Evolutionary conservation across 2,888 invertebrate species (phyloP).

Genomic region (Machimus rusticus): DNA sequence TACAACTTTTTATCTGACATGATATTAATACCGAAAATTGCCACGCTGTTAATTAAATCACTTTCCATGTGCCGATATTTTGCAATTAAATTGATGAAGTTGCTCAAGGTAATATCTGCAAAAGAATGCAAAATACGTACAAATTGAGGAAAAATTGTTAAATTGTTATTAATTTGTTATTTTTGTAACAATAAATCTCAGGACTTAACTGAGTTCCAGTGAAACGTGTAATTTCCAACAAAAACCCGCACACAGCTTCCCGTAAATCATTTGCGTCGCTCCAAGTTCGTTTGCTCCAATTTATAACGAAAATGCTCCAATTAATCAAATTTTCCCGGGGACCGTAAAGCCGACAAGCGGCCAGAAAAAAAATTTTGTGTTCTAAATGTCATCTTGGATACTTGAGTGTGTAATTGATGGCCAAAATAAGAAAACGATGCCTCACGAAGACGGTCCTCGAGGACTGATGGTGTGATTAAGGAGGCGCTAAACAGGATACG

Average conservation of each 20-base stretch:
- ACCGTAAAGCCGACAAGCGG: neutral
- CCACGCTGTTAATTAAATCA: neutral
- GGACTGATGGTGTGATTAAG: constrained; percentile 32
- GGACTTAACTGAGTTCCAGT: neutral
- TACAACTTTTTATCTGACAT: no score
- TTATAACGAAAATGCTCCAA: constrained; percentile 32
- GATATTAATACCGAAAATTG: neutral
- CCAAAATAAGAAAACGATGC: constrained; percentile 9
- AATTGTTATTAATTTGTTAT: neutral
- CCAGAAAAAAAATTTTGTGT: constrained; percentile 28
- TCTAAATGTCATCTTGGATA: constrained; percentile 36
- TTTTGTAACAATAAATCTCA: neutral
- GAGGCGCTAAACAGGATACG: constrained; percentile 45
- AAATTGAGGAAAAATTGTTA: neutral
- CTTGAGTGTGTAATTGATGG: constrained; percentile 34
- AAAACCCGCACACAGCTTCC: neutral
- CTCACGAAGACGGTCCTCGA: neutral
- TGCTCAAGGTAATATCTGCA: neutral
- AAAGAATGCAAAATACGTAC: neutral
- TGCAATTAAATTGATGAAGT: neutral
- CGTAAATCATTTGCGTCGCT: neutral
- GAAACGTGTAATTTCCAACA: constrained; percentile 16
- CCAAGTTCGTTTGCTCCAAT: constrained; percentile 13
- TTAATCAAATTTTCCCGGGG: constrained; percentile 23
- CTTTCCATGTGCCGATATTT: neutral